A percentile compares a stretch with the other conserved stretches of the same genome.
phyloP scores from a whole-genome alignment of 2,888 invertebrate species.

The Tinea pellionella region DNA sequence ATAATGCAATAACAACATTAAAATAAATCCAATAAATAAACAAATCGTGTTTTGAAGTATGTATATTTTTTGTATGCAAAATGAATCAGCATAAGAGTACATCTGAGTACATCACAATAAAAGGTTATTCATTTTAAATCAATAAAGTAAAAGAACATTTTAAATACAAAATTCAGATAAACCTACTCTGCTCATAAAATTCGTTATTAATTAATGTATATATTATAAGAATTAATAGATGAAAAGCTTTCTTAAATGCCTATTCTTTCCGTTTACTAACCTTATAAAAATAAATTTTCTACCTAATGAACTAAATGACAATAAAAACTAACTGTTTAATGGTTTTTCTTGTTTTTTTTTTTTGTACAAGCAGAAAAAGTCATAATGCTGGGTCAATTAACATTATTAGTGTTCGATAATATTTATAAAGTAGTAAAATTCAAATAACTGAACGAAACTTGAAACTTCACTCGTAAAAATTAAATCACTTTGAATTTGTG shows the following conservation, averaged over 20 bases:
- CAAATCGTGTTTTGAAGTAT: too few species aligned
- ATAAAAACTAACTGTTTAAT: not conserved
- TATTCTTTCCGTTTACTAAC: not conserved
- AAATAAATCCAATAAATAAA: too few species aligned
- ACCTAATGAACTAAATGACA: not conserved
- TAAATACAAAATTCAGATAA: not conserved
- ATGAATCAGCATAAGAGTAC: too few species aligned
- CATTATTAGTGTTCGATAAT: not conserved
- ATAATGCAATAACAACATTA: too few species aligned
- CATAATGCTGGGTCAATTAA: not conserved
- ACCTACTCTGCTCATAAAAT: too few species aligned
- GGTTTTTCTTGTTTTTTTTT: not conserved
- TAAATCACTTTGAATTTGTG: not conserved
- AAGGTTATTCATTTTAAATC: not conserved
- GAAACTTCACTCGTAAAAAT: not conserved
- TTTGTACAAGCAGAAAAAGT: not conserved
- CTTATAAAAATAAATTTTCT: not conserved
- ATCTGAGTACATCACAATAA: too few species aligned
- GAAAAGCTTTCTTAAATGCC: not conserved
- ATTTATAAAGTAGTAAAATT: conserved; percentile 8
- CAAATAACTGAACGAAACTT: not conserved
- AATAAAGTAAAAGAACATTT: not conserved
- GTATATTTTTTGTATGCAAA: too few species aligned
- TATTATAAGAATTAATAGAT: not conserved
- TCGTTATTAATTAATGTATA: not conserved